A percentile compares a stretch with the other conserved stretches of the same genome.
Evolutionary conservation across 2,797 vertebrate species (phyloP).

Genomic region (Catostomus latipinnis): DNA sequence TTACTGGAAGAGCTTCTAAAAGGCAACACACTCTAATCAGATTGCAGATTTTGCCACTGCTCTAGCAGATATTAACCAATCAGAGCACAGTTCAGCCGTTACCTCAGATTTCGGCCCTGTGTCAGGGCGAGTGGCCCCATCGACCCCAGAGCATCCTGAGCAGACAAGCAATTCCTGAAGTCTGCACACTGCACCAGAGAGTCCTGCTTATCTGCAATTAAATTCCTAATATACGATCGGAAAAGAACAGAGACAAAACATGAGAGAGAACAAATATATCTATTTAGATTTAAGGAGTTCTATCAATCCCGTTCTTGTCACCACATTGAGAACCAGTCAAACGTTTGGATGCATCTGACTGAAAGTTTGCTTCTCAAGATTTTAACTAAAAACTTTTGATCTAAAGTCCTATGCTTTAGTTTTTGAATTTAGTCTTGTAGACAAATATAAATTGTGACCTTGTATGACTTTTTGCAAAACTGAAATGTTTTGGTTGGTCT

Average conservation of each 20-base stretch:
- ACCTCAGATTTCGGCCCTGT: slow-evolving; percentile 94
- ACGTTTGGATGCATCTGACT: too few species aligned
- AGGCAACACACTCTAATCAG: neutral
- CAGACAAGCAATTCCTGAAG: slow-evolving; percentile 90
- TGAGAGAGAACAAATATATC: neutral
- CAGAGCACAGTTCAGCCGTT: slow-evolving; percentile 51
- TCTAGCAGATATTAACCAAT: neutral
- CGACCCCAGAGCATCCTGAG: slow-evolving; percentile 87
- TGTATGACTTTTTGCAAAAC: too few species aligned
- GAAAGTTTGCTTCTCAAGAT: too few species aligned
- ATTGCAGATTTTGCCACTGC: neutral
- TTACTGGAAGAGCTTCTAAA: neutral
- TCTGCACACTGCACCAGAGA: slow-evolving; percentile 93
- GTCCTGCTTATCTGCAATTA: slow-evolving; percentile 94
- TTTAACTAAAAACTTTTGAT: too few species aligned
- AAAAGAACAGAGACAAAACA: neutral
- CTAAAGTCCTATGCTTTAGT: too few species aligned
- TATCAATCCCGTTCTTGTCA: too few species aligned
- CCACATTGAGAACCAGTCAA: too few species aligned
- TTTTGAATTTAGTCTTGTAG: too few species aligned
- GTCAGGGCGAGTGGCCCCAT: slow-evolving; percentile 92
- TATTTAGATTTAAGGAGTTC: too few species aligned
- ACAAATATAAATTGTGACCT: too few species aligned
- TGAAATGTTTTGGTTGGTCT: too few species aligned
- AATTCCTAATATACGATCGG: slow-evolving; percentile 80